Evolutionary conservation across 1,140 invertebrate species (phyloP).

Genomic region (Lepidostoma basale): DNA sequence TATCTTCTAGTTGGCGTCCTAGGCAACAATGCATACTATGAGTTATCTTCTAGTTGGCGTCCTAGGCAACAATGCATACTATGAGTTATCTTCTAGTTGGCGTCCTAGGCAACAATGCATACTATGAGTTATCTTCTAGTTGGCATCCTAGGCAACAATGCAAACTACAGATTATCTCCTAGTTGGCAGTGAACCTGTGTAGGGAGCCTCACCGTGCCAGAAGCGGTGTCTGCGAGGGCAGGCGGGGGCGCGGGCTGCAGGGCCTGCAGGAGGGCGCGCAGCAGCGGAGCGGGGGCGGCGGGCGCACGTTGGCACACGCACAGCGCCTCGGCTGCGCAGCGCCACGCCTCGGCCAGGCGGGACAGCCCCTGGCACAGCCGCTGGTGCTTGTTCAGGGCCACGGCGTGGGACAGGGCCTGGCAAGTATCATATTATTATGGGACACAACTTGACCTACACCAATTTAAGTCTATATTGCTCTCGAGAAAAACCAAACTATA

Average conservation of each 20-base stretch:
- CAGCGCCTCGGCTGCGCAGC: conserved; percentile 36
- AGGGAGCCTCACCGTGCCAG: conserved; percentile 31
- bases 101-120: too few species aligned
- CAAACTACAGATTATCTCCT: neutral
- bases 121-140: too few species aligned
- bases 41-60: too few species aligned
- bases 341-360: conserved; percentile 32
- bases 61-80: too few species aligned
- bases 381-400: conserved; percentile 33
- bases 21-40: too few species aligned
- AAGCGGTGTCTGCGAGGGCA: conserved; percentile 32
- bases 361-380: conserved; percentile 19
- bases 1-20: too few species aligned
- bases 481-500: too few species aligned
- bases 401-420: conserved; percentile 40
- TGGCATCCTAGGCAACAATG: too few species aligned
- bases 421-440: neutral
- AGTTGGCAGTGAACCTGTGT: neutral
- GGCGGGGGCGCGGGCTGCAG: conserved; percentile 29
- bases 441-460: too few species aligned
- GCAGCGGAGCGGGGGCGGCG: conserved; percentile 28
- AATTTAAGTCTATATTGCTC: too few species aligned
- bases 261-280: conserved; percentile 29
- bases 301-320: conserved; percentile 40
- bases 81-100: too few species aligned